Conservation (phyloP, 2,888 invertebrate species). For the Prenolepis imparis region DNA sequence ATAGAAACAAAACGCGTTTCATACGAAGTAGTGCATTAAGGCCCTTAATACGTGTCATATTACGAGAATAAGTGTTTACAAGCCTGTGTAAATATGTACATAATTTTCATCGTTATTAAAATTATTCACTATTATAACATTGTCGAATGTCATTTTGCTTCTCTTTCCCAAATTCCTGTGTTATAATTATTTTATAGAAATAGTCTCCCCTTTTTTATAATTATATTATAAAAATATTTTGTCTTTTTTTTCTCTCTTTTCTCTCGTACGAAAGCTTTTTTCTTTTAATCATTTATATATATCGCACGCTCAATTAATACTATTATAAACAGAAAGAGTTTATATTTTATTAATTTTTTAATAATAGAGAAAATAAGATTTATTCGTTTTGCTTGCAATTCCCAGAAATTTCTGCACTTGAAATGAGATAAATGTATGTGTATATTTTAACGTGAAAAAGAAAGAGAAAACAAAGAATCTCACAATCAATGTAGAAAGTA, state of each 20-base stretch:
- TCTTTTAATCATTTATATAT: neutral
- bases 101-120: constrained; percentile 82
- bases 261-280: neutral
- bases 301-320: neutral
- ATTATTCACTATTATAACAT: constrained; percentile 78
- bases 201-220: neutral
- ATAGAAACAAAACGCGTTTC: constrained; percentile 60
- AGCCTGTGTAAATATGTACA: constrained; percentile 81
- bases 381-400: neutral
- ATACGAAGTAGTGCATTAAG: constrained; percentile 54
- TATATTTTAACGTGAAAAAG: neutral
- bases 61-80: constrained; percentile 66
- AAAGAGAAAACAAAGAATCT: neutral
- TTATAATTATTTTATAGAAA: neutral
- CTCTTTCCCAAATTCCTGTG: neutral
- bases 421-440: neutral
- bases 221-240: neutral
- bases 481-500: neutral
- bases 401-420: neutral
- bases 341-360: too few species aligned
- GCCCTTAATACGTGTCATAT: constrained; percentile 63
- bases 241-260: neutral
- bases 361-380: too few species aligned
- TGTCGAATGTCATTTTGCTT: neutral
- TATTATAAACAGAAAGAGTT: neutral